These are phyloP conservation scores for Sinelater perroti DNA, from an alignment of 2,888 invertebrate genomes.

Conservation along the genomic window DNA sequence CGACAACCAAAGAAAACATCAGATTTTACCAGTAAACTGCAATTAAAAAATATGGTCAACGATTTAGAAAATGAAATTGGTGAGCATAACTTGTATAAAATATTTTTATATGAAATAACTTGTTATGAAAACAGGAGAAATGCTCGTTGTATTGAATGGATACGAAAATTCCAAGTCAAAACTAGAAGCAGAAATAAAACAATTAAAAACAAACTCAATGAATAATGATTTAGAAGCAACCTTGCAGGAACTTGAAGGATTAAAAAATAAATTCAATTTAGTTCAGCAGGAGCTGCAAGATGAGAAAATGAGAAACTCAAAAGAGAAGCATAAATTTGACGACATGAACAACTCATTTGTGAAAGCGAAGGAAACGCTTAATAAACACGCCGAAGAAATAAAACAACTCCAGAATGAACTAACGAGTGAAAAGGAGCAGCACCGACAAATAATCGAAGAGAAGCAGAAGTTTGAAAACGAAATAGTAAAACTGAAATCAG, in stretches of 20 bases:
- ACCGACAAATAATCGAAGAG: constrained; percentile 61
- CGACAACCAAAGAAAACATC: constrained; percentile 78
- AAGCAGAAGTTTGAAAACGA: constrained; percentile 66
- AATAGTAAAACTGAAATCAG: constrained; percentile 49
- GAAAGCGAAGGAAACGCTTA: constrained; percentile 62
- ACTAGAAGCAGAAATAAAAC: constrained; percentile 60
- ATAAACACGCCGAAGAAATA: constrained; percentile 71
- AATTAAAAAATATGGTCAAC: constrained; percentile 83
- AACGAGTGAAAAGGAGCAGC: constrained; percentile 62
- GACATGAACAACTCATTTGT: constrained; percentile 61
- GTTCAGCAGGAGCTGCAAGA: constrained; percentile 64
- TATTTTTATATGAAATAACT: constrained; percentile 1
- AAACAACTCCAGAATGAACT: constrained; percentile 62
- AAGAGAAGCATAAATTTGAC: constrained; percentile 64
- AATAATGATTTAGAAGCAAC: constrained; percentile 54
- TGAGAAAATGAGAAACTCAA: constrained; percentile 64
- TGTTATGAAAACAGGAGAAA: constrained; percentile 62
- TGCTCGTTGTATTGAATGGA: constrained; percentile 69
- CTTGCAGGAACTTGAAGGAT: constrained; percentile 61
- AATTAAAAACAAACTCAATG: constrained; percentile 40
- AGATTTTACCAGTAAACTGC: constrained; percentile 75
- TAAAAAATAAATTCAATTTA: constrained; percentile 63
- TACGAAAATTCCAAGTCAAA: constrained; percentile 63
- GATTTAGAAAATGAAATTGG: constrained; percentile 89
- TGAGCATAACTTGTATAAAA: constrained; percentile 49